A percentile compares a stretch with the other conserved stretches of the same genome.
phyloP scores from a whole-genome alignment of 2,113 vertebrate genomes.

The Zosterops pallidus region DNA sequence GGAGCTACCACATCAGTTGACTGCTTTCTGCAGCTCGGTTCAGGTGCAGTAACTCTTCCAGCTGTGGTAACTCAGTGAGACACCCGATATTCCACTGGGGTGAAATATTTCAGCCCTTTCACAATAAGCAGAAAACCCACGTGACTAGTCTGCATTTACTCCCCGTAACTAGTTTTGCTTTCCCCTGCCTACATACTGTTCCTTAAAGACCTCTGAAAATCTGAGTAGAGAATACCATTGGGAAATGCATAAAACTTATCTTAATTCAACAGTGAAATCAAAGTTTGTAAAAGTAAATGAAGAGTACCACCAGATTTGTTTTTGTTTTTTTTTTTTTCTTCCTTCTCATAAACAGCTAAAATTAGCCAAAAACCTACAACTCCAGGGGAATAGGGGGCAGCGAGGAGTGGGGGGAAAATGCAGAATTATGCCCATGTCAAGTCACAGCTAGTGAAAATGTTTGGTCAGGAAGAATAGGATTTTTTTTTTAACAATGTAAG shows the following conservation, averaged over 20 bases:
- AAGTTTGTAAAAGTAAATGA: neutral
- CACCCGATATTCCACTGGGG: neutral
- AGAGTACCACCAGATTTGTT: neutral
- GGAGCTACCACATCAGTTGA: neutral
- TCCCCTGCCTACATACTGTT: neutral
- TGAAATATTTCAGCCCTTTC: neutral
- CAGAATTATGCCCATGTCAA: neutral
- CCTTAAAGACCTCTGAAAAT: neutral
- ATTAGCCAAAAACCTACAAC: neutral
- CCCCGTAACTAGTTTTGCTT: neutral
- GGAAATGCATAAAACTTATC: neutral
- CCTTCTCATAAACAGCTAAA: neutral
- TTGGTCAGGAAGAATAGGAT: neutral
- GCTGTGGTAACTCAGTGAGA: neutral
- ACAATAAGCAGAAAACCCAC: neutral
- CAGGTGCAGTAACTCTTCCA: neutral
- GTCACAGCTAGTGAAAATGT: neutral
- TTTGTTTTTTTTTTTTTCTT: no score
- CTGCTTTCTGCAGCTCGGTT: neutral
- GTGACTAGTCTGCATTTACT: neutral
- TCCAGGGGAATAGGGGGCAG: neutral
- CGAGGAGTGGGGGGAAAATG: fast-evolving
- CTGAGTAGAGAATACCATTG: neutral
- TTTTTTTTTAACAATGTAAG: neutral
- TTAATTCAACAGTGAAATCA: neutral